Conservation (phyloP, 92 coral and sea anemone species). For the Porites cylindrica region DNA sequence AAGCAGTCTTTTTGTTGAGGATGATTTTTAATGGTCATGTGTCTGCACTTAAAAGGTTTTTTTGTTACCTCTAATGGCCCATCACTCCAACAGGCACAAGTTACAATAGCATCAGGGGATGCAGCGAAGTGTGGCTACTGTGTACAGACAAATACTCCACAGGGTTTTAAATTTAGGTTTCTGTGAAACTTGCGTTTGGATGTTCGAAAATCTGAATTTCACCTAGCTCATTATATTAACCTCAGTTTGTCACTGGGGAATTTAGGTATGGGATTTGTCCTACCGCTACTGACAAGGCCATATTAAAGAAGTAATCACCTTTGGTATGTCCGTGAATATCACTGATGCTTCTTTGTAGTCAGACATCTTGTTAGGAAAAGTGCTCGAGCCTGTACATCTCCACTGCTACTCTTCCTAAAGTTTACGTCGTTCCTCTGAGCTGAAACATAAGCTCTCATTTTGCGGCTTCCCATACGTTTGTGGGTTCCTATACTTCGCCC, state of each 20-base stretch:
- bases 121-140: constrained; percentile 46
- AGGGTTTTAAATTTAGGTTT: neutral
- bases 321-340: neutral
- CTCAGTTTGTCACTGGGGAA: no score
- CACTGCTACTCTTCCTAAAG: neutral
- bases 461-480: no score
- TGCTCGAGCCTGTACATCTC: neutral
- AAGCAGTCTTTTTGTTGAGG: constrained; percentile 19
- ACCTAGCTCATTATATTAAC: no score
- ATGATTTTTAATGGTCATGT: constrained; percentile 6
- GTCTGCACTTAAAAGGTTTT: constrained; percentile 46
- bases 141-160: constrained; percentile 36
- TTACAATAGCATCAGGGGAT: constrained; percentile 52
- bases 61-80: constrained; percentile 41
- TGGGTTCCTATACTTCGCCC: neutral
- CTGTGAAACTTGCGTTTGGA: neutral
- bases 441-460: neutral
- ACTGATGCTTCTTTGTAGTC: neutral
- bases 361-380: neutral
- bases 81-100: constrained; percentile 35
- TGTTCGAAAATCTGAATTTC: constrained; percentile 16
- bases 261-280: neutral
- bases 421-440: neutral
- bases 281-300: neutral
- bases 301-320: neutral